A percentile compares a stretch with the other conserved stretches of the same genome.
Evolutionary conservation across 1,140 invertebrate species (phyloP).

Genomic region (Parasteatoda tepidariorum): DNA sequence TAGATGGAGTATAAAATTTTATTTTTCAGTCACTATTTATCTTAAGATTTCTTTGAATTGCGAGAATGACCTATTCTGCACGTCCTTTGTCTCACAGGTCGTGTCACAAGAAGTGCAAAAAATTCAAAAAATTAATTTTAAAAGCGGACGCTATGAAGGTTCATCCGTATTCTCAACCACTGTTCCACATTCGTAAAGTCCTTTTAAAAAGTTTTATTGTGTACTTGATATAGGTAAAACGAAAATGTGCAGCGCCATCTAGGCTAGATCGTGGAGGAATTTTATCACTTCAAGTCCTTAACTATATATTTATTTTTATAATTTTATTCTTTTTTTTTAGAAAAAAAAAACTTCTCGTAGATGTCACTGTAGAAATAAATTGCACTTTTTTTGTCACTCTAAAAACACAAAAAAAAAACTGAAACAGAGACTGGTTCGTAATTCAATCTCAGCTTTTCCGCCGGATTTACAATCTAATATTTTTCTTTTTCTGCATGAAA

Average conservation of each 20-base stretch:
- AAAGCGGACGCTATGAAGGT: not conserved
- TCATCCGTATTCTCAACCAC: not conserved
- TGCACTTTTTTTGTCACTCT: conserved; percentile 1
- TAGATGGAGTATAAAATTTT: too few relatives aligned
- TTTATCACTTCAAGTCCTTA: conserved; percentile 21
- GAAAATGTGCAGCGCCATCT: conserved; percentile 11
- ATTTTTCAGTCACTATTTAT: too few relatives aligned
- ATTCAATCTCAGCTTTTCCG: conserved; percentile 15
- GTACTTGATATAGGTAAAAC: not conserved
- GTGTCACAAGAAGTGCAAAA: not conserved
- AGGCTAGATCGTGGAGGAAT: conserved; percentile 22
- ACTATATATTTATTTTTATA: not conserved
- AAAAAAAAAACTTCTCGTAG: not conserved
- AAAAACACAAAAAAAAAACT: conserved; percentile 3
- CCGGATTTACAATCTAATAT: too few relatives aligned
- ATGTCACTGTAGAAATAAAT: conserved; percentile 32
- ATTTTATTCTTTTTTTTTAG: not conserved
- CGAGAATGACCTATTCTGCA: too few relatives aligned
- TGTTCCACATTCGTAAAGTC: not conserved
- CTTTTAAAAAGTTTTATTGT: not conserved
- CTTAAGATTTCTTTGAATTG: too few relatives aligned
- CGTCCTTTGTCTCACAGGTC: not conserved
- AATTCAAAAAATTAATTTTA: not conserved
- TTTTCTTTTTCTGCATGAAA: too few relatives aligned
- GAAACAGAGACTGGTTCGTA: conserved; percentile 35